These are phyloP conservation scores for Symphodus melops DNA, from an alignment of 2,113 vertebrate species.

Conservation along the genomic window DNA sequence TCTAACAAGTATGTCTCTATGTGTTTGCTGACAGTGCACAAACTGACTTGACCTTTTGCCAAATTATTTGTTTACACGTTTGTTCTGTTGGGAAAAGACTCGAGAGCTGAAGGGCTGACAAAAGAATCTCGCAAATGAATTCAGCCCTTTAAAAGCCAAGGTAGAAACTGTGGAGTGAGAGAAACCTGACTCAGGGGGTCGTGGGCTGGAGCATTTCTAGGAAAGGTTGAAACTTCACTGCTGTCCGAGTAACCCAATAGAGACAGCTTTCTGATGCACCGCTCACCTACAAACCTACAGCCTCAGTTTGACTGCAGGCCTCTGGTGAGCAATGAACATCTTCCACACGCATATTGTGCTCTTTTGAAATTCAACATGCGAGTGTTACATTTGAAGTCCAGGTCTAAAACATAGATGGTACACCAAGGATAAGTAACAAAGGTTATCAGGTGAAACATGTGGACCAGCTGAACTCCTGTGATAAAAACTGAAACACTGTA, in stretches of 20 bases:
- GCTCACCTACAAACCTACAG: constrained; percentile 27
- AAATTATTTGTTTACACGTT: constrained; percentile 33
- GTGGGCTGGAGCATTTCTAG: constrained; percentile 14
- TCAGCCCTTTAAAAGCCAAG: constrained; percentile 25
- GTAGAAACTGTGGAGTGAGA: constrained; percentile 43
- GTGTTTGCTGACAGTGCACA: constrained; percentile 72
- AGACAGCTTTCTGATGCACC: constrained; percentile 19
- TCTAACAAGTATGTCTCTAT: constrained; percentile 34
- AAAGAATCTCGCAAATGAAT: constrained; percentile 32
- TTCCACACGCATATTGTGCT: constrained; percentile 15
- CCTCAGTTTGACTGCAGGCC: constrained; percentile 8
- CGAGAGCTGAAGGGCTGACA: constrained; percentile 28
- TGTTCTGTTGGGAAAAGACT: constrained; percentile 25
- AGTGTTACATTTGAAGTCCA: constrained; percentile 55
- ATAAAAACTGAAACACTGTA: neutral
- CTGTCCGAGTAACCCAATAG: constrained; percentile 48
- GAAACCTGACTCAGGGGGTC: constrained; percentile 54
- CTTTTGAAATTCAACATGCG: constrained; percentile 57
- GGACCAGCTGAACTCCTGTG: neutral
- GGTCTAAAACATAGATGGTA: constrained; percentile 45
- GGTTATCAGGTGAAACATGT: constrained; percentile 33
- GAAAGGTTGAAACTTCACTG: constrained; percentile 56
- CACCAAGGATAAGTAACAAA: constrained; percentile 21
- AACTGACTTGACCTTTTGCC: constrained; percentile 47
- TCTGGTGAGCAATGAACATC: constrained; percentile 1